Percentiles rank a stretch among this genome's conserved stretches.
phyloP scores from a whole-genome alignment of 1,140 invertebrate genomes.

The Pseudomyrmex cubaensis region DNA sequence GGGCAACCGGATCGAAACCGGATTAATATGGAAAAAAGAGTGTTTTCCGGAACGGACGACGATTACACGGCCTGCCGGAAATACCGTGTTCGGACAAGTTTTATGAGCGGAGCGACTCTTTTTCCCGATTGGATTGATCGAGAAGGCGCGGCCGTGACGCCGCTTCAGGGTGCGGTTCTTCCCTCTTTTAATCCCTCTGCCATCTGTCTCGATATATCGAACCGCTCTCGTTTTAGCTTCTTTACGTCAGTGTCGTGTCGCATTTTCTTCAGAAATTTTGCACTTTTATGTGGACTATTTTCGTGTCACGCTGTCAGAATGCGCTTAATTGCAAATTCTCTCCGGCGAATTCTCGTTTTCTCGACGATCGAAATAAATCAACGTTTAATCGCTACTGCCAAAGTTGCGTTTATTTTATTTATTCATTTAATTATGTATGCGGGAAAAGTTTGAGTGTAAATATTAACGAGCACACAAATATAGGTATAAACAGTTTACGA shows the following conservation, averaged over 20 bases:
- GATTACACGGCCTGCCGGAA: conserved; percentile 19
- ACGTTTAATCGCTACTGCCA: too few relatives aligned
- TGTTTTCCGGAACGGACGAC: conserved; percentile 3
- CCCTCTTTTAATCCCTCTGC: conserved; percentile 28
- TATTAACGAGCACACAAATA: too few relatives aligned
- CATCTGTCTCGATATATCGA: conserved; percentile 29
- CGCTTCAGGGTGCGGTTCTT: conserved; percentile 37
- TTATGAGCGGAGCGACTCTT: conserved; percentile 35
- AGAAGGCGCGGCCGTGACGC: conserved; percentile 39
- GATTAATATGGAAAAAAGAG: conserved; percentile 40
- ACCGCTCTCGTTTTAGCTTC: conserved; percentile 14
- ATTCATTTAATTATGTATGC: too few relatives aligned
- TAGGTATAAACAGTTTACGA: not conserved
- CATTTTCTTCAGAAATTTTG: not conserved
- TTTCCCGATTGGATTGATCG: conserved; percentile 55
- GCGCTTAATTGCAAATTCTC: not conserved
- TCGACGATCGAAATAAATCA: too few relatives aligned
- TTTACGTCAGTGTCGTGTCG: not conserved
- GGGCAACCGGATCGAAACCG: not conserved
- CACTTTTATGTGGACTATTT: not conserved
- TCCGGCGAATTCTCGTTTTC: not conserved
- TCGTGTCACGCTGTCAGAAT: not conserved
- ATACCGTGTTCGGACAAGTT: conserved; percentile 30
- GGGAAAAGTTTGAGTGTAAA: too few relatives aligned
- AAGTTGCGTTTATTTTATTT: too few relatives aligned